Evolutionary conservation across 2,797 vertebrate genomes (phyloP).

Genomic region (Liparis tanakae): DNA sequence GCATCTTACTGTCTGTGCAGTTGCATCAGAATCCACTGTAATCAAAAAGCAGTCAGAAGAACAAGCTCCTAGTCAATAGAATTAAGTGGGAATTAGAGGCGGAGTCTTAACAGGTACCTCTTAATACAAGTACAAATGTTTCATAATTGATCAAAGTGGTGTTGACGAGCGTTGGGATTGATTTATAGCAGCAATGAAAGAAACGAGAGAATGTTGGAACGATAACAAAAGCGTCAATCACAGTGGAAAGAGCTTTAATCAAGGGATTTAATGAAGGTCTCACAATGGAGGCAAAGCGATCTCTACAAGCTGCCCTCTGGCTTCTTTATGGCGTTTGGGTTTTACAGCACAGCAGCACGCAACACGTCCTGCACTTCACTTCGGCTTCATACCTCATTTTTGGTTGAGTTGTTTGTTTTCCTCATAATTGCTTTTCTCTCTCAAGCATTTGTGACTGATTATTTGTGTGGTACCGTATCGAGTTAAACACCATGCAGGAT

Average conservation of each 20-base stretch:
- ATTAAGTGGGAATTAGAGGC: not conserved
- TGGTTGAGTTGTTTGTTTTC: constrained; percentile 34
- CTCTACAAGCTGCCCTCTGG: constrained; percentile 9
- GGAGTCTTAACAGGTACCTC: not conserved
- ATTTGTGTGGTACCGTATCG: constrained; percentile 9
- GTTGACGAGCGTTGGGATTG: not conserved
- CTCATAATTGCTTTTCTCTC: constrained; percentile 25
- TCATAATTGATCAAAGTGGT: constrained; percentile 8
- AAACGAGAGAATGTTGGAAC: not conserved
- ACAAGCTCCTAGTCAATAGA: not conserved
- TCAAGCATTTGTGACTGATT: constrained; percentile 4
- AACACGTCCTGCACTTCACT: constrained; percentile 7
- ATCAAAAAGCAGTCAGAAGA: constrained; percentile 6
- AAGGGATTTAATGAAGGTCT: not conserved
- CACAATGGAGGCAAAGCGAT: not conserved
- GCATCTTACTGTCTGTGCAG: not conserved
- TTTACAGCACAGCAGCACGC: constrained; percentile 19
- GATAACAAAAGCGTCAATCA: not conserved
- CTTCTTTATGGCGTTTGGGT: constrained; percentile 17
- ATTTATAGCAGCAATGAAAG: constrained; percentile 5
- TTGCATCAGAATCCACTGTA: not conserved
- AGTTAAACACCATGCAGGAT: constrained; percentile 1
- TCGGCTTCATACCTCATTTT: constrained; percentile 23
- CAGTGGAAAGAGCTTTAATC: not conserved
- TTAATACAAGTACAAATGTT: not conserved